A percentile compares a stretch with the other conserved stretches of the same genome.
Evolutionary conservation across 2,888 invertebrate species (phyloP).

Genomic region (Cyclophora punctaria): DNA sequence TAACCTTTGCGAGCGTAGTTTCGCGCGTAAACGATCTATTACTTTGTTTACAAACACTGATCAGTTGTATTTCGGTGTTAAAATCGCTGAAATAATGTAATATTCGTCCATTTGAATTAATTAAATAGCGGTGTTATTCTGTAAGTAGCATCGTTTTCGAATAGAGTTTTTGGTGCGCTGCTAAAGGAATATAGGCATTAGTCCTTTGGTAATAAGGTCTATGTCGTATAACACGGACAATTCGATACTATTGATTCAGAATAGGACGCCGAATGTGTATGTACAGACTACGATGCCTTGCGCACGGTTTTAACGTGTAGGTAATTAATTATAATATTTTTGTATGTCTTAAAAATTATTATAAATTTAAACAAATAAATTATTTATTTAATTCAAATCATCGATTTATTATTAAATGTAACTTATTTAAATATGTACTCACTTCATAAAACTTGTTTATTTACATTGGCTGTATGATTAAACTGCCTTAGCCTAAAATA

Average conservation of each 20-base stretch:
- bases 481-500: background rate
- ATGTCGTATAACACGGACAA: slow-evolving; percentile 22
- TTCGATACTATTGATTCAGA: slow-evolving; percentile 32
- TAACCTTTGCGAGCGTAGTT: slow-evolving; percentile 37
- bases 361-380: too few species aligned
- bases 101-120: slow-evolving; percentile 33
- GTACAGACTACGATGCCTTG: slow-evolving; percentile 22
- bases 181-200: slow-evolving; percentile 38
- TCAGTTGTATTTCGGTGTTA: slow-evolving; percentile 5
- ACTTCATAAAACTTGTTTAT: too few species aligned
- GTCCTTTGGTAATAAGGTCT: slow-evolving; percentile 25
- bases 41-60: slow-evolving; percentile 26
- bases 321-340: too few species aligned
- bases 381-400: too few species aligned
- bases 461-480: too few species aligned
- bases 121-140: slow-evolving; percentile 49
- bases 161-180: slow-evolving; percentile 21
- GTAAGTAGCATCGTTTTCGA: slow-evolving; percentile 34
- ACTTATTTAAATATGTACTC: too few species aligned
- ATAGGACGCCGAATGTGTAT: slow-evolving; percentile 41
- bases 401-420: too few species aligned
- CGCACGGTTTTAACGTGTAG: slow-evolving; percentile 10
- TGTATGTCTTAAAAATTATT: too few species aligned
- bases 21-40: slow-evolving; percentile 35
- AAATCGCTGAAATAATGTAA: slow-evolving; percentile 15